A percentile compares a stretch with the other conserved stretches of the same genome.
Evolutionary conservation across 2,113 vertebrate species (phyloP).

Genomic region (Drymodes brunneopygia): DNA sequence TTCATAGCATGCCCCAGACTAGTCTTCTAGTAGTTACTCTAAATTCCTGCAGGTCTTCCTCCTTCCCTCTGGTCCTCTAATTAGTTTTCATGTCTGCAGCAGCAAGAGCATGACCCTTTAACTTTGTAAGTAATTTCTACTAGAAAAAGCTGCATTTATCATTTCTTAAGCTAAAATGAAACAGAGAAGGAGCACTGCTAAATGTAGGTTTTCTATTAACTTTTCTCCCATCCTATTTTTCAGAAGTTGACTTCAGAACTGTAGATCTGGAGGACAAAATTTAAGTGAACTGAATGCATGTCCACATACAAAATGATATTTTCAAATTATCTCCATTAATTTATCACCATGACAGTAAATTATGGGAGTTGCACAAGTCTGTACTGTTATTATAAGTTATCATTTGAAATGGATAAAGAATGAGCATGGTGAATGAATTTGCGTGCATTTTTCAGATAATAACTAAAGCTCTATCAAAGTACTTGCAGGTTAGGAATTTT

Average conservation of each 20-base stretch:
- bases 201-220: neutral
- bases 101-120: neutral
- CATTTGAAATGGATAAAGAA: neutral
- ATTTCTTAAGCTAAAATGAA: neutral
- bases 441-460: neutral
- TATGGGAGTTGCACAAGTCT: neutral
- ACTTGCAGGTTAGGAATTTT: neutral
- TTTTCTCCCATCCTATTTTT: neutral
- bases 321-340: neutral
- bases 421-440: neutral
- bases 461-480: neutral
- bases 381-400: neutral
- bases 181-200: neutral
- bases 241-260: neutral
- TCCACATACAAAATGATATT: neutral
- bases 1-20: neutral
- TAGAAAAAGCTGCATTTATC: accelerated
- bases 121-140: neutral
- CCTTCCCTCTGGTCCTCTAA: neutral
- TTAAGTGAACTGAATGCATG: neutral
- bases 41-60: neutral
- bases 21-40: neutral
- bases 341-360: neutral
- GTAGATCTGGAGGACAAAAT: neutral
- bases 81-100: neutral